Conservation (phyloP, 2,113 vertebrate species). For the Macrotus californicus region DNA sequence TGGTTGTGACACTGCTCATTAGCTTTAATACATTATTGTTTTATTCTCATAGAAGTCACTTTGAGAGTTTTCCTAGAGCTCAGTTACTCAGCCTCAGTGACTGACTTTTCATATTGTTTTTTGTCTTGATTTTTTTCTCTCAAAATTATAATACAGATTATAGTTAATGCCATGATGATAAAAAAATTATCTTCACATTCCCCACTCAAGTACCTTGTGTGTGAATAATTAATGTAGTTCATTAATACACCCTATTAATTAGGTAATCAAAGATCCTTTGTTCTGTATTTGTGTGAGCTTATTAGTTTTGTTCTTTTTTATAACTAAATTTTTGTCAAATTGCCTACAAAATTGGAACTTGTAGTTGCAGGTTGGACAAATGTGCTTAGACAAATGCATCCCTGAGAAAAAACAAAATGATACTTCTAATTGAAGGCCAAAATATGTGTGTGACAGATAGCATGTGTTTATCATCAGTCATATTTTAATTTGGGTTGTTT, state of each 20-base stretch:
- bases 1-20: not conserved
- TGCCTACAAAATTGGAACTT: slow-evolving; percentile 28
- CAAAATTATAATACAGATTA: not conserved
- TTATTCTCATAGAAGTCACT: slow-evolving; percentile 1
- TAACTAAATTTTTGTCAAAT: slow-evolving; percentile 4
- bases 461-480: not conserved
- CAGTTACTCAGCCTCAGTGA: not conserved
- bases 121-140: not conserved
- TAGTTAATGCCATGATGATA: not conserved
- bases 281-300: not conserved
- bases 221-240: not conserved
- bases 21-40: not conserved
- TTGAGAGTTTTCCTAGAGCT: not conserved
- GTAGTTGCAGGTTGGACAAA: not conserved
- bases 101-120: not conserved
- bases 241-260: not conserved
- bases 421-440: not conserved
- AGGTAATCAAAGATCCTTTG: not conserved
- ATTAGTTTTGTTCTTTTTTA: slow-evolving; percentile 10
- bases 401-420: not conserved
- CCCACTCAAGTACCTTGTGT: not conserved
- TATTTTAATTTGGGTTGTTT: not conserved
- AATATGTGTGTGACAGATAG: not conserved
- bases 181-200: not conserved
- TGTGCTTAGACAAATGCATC: not conserved